Percentiles rank a stretch among this genome's conserved stretches.
Evolutionary conservation across 64 coral and sea anemone genomes (phyloP).

Genomic region (Stylophora pistillata): DNA sequence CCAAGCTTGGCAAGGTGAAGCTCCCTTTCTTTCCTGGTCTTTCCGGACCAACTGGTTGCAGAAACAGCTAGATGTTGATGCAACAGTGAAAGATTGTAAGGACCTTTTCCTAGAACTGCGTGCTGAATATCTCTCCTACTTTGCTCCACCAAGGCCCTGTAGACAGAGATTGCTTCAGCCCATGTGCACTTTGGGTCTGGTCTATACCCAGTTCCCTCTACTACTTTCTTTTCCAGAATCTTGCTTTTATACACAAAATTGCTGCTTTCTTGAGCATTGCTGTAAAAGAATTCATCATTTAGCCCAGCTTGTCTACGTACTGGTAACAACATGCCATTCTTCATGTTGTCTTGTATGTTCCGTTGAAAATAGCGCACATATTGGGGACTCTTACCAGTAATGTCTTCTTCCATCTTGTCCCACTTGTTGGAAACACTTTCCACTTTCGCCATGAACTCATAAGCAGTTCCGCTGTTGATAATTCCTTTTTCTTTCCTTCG

Average conservation of each 20-base stretch:
- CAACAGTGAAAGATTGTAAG: not conserved
- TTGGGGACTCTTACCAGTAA: too few species aligned
- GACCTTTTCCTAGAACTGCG: slow-evolving; percentile 40
- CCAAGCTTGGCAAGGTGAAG: slow-evolving; percentile 29
- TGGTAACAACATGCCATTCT: slow-evolving; percentile 55
- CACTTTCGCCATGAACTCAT: slow-evolving; percentile 21
- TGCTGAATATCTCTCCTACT: slow-evolving; percentile 25
- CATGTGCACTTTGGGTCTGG: slow-evolving; percentile 48
- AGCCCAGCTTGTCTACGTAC: slow-evolving; percentile 55
- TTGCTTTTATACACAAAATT: slow-evolving; percentile 57
- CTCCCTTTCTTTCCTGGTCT: slow-evolving; percentile 16
- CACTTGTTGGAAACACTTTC: slow-evolving; percentile 16
- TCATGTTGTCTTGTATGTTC: slow-evolving; percentile 61
- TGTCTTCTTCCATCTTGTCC: slow-evolving; percentile 19
- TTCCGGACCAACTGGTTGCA: slow-evolving; percentile 8
- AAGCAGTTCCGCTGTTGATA: slow-evolving; percentile 4
- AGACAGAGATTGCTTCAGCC: slow-evolving; percentile 37
- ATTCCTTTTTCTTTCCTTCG: slow-evolving; percentile 25
- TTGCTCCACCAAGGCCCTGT: slow-evolving; percentile 3
- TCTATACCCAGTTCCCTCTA: slow-evolving; percentile 43
- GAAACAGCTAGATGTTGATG: not conserved
- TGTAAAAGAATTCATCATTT: slow-evolving; percentile 59
- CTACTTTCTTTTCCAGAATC: slow-evolving; percentile 45
- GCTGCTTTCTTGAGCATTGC: slow-evolving; percentile 65
- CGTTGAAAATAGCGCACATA: too few species aligned